Percentiles rank a stretch among this genome's conserved stretches.
phyloP scores from a whole-genome alignment of 2,113 vertebrate genomes.

The Perca flavescens region DNA sequence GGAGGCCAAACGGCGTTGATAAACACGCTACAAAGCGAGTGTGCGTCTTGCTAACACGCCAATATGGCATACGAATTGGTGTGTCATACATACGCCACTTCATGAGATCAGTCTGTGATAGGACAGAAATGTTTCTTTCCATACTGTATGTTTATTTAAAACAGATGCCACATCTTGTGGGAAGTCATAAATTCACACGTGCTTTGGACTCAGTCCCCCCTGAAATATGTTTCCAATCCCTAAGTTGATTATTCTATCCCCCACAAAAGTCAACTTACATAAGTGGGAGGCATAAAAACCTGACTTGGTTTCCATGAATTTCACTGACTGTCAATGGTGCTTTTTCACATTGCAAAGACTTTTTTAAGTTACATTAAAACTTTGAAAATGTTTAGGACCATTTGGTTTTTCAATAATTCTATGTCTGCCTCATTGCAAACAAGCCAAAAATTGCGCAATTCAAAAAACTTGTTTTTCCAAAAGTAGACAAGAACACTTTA shows the following conservation, averaged over 20 bases:
- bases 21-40: no score
- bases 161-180: constrained; percentile 10
- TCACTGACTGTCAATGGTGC: background rate
- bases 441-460: background rate
- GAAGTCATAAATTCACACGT: constrained; percentile 1
- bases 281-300: background rate
- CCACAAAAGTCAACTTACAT: background rate
- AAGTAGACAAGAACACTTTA: constrained; percentile 2
- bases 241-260: background rate
- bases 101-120: no score
- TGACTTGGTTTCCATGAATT: background rate
- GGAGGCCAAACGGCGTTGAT: no score
- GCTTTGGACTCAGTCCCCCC: background rate
- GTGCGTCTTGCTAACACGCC: no score
- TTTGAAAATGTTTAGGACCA: background rate
- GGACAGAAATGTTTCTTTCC: background rate
- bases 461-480: constrained; percentile 11
- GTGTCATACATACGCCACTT: no score
- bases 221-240: background rate
- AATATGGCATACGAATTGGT: no score
- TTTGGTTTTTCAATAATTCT: constrained; percentile 8
- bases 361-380: background rate
- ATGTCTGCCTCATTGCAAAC: background rate
- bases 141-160: constrained; percentile 20
- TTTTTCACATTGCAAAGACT: background rate